Evolutionary conservation across 2,888 invertebrate genomes (phyloP).

Genomic region (Tetragonula carbonaria): DNA sequence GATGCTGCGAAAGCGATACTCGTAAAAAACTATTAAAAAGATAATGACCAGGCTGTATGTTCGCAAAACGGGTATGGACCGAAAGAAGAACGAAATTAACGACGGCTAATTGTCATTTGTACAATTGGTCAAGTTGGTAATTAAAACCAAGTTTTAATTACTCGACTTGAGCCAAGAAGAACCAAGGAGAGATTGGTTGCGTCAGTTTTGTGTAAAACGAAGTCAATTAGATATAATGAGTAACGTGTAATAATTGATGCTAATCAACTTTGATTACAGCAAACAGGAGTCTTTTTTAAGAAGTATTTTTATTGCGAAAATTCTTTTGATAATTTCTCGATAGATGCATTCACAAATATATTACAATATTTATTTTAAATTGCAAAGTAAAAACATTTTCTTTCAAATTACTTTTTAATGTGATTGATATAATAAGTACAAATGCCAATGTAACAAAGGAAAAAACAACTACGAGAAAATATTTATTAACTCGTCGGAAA

Average conservation of each 20-base stretch:
- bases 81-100: constrained; percentile 49
- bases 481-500: too few species aligned
- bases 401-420: not conserved
- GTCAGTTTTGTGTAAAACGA: constrained; percentile 52
- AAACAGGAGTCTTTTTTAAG: not conserved
- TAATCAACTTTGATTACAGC: not conserved
- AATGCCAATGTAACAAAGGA: not conserved
- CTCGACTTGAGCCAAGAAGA: constrained; percentile 22
- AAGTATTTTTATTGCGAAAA: not conserved
- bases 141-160: constrained; percentile 58
- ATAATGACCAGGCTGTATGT: constrained; percentile 22
- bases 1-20: not conserved
- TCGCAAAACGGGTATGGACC: constrained; percentile 27
- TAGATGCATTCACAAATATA: not conserved
- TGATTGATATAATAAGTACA: not conserved
- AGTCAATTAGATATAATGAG: constrained; percentile 62
- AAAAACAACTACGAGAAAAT: too few species aligned
- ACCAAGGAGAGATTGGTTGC: constrained; percentile 14
- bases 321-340: not conserved
- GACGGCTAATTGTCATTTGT: constrained; percentile 51
- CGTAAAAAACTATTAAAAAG: constrained; percentile 4
- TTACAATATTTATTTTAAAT: not conserved
- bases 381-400: not conserved
- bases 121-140: constrained; percentile 16
- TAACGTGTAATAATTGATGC: constrained; percentile 47